Base-by-base conservation (phyloP, 2,113 vertebrate species). In the Thinocorus orbignyianus region DNA sequence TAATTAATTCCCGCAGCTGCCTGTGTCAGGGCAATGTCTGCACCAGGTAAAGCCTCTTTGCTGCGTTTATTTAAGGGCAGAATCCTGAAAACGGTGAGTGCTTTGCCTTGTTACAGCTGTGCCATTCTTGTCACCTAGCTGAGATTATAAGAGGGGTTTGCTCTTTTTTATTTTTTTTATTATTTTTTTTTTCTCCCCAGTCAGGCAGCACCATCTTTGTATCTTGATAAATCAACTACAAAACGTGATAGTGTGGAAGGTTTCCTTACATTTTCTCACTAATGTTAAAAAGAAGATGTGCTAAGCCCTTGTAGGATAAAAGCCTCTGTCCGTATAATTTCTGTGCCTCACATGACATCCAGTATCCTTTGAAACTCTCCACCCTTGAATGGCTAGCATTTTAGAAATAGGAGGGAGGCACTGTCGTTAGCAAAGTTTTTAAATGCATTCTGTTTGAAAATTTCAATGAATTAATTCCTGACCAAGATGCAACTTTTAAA, bases 1-100 rank as follows among this genome's bases (percentile, higher is more conserved):
- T 97, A 96, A 97, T 97, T 93, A 55, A 77, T 94, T 95, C 92
- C 93, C 58, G 20, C 77, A 86, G 92, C 93, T 94, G 64, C 73
- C 52, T 92, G 85, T 77, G 92, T 74, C 94, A 95, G 86, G 89
- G 46, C 64, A 64, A 9, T 78, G 44, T 51, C 88, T 85, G 70
- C 92, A 33, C 83, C 81, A 90, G 92, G 88, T 86, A 95, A 92
- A 93, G 65, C 71, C 31, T 62, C 51, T 58, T 92, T 82, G 83
- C 69, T 86, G 12, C 30, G 8, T 85, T 61, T 78, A 39, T 46
- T 82, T 85, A 74, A 52, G 35, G n/a, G 70, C 76, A 66, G 28
- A 60, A 18, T 41, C 6, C 1, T 26, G 76, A 81, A 52, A 81
- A 41, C 5, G 17, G 41, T 58, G 57, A 90, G 55, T 60, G 25